Percentiles rank a stretch among this genome's conserved stretches.
Conservation (phyloP, 2,113 vertebrate genomes). For the Pycnonotus jocosus region DNA sequence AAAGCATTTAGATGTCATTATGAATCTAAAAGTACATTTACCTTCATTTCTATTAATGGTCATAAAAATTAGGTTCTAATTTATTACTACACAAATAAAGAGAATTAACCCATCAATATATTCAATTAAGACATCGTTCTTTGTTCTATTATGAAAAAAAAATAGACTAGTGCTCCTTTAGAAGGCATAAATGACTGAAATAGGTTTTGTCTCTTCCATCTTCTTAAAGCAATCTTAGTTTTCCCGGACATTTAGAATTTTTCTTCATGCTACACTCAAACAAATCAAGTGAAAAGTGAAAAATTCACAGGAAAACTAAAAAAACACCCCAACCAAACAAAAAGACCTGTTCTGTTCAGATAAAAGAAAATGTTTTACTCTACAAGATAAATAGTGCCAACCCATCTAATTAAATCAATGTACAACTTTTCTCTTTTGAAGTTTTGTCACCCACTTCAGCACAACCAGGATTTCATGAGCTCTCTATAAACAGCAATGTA, state of each 20-base stretch:
- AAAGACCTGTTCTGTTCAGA: not conserved
- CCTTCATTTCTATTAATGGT: not conserved
- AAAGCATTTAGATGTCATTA: not conserved
- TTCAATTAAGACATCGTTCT: not conserved
- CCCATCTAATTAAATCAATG: not conserved
- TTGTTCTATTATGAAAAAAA: not conserved
- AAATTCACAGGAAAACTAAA: not conserved
- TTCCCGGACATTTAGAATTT: not conserved
- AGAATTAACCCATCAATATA: not conserved
- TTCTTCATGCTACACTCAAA: not conserved
- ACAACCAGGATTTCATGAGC: not conserved
- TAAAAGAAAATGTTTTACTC: not conserved
- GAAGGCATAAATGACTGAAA: not conserved
- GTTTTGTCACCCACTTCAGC: not conserved
- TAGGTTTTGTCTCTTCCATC: not conserved
- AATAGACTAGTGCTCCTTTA: not conserved
- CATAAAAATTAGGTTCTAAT: not conserved
- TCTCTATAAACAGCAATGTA: not conserved
- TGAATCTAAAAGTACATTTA: not conserved
- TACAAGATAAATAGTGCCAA: not conserved
- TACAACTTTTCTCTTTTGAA: not conserved
- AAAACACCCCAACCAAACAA: too few relatives aligned
- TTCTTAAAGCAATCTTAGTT: not conserved
- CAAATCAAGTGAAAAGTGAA: not conserved
- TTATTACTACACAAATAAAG: not conserved